Percentiles rank a stretch among this genome's conserved stretches.
Conservation (phyloP, 2,113 vertebrate species). For the Aegotheles bennettii region DNA sequence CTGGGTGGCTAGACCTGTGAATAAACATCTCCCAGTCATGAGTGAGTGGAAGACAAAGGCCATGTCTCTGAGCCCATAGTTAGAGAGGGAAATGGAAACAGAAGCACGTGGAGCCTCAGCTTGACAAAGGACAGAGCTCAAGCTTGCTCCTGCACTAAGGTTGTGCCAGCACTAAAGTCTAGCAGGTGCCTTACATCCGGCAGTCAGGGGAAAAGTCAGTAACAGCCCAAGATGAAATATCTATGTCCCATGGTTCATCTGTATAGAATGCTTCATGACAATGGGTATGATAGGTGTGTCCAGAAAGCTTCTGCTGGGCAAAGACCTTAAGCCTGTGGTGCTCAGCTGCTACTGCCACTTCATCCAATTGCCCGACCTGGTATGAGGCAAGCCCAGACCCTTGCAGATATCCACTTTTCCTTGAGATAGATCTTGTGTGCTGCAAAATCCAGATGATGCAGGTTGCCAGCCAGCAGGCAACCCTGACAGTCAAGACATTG, state of each 20-base stretch:
- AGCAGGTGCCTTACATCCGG: not conserved
- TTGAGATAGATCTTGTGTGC: not conserved
- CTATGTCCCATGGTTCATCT: not conserved
- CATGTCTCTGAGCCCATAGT: rapidly evolving
- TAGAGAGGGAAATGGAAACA: not conserved
- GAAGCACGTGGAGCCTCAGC: not conserved
- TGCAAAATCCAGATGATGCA: not conserved
- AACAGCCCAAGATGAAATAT: not conserved
- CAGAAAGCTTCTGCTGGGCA: not conserved
- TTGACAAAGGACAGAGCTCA: not conserved
- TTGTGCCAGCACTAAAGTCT: not conserved
- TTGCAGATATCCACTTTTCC: not conserved
- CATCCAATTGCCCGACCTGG: not conserved
- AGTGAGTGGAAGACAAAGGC: not conserved
- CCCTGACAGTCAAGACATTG: not conserved
- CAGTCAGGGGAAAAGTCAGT: not conserved
- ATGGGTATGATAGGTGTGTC: not conserved
- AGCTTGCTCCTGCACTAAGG: not conserved
- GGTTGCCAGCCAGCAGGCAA: not conserved
- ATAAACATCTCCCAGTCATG: not conserved
- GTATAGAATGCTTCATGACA: rapidly evolving
- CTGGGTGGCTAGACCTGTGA: not conserved
- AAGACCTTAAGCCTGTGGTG: not conserved
- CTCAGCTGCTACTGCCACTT: not conserved
- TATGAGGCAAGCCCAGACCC: not conserved